Conservation (phyloP, 2,113 vertebrate genomes). For the Podarcis raffonei region DNA sequence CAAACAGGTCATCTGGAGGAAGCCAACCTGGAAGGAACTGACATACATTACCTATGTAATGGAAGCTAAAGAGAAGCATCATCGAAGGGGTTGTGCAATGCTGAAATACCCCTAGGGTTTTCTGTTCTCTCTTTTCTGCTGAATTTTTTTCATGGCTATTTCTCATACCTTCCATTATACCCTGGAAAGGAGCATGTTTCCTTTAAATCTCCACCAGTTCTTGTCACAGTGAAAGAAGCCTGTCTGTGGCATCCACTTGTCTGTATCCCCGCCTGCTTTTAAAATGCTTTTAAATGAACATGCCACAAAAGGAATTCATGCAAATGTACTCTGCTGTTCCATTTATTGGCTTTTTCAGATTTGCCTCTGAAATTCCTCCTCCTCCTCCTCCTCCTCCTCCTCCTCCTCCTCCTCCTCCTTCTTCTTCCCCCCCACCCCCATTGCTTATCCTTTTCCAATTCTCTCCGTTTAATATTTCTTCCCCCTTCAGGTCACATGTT, state of each 20-base stretch:
- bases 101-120: neutral
- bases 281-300: constrained; percentile 9
- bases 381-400: no score
- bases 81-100: neutral
- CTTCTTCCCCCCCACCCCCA: neutral
- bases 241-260: neutral
- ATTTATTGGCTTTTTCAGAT: constrained; percentile 23
- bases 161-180: constrained; percentile 8
- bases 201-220: neutral
- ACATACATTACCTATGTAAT: neutral
- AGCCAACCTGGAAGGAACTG: neutral
- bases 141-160: constrained; percentile 26
- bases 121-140: neutral
- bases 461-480: neutral
- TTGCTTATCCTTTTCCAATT: constrained; percentile 22
- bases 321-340: neutral
- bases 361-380: constrained; percentile 1
- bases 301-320: constrained; percentile 2
- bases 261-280: neutral
- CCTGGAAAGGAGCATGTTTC: neutral
- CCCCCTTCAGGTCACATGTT: constrained; percentile 1
- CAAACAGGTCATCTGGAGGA: no score
- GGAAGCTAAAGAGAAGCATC: neutral
- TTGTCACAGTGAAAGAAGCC: neutral
- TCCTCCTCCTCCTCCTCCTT: no score